These are phyloP conservation scores for Heliconius ethilla DNA, from an alignment of 2,888 invertebrate species.

Conservation along the genomic window DNA sequence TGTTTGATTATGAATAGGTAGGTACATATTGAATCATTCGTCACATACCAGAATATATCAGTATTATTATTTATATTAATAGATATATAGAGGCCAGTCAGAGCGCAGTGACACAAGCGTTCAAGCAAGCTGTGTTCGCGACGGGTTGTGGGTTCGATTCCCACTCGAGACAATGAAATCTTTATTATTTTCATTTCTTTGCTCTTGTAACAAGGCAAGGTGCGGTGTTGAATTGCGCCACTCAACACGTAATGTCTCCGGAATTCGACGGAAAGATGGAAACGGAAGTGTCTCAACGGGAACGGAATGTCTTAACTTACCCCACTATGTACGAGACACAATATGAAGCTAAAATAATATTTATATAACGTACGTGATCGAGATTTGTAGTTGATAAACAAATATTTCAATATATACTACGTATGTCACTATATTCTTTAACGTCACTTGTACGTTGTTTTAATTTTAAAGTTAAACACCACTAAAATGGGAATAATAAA, in stretches of 20 bases:
- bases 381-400: not conserved
- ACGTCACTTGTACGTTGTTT: not conserved
- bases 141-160: too few species aligned
- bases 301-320: too few species aligned
- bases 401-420: not conserved
- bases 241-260: too few species aligned
- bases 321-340: not conserved
- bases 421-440: not conserved
- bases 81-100: too few species aligned
- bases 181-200: too few species aligned
- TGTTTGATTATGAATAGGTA: not conserved
- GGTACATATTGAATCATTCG: conserved; percentile 6
- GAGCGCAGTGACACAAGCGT: too few species aligned
- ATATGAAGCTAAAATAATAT: not conserved
- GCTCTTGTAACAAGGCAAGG: too few species aligned
- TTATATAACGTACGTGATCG: not conserved
- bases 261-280: too few species aligned
- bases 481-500: not conserved
- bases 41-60: not conserved
- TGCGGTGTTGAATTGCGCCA: too few species aligned
- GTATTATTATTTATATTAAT: not conserved
- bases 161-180: too few species aligned
- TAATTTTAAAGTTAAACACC: not conserved
- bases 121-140: too few species aligned
- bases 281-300: too few species aligned